Base-by-base conservation (phyloP, 2,888 invertebrate species). In the Microctonus brassicae region DNA sequence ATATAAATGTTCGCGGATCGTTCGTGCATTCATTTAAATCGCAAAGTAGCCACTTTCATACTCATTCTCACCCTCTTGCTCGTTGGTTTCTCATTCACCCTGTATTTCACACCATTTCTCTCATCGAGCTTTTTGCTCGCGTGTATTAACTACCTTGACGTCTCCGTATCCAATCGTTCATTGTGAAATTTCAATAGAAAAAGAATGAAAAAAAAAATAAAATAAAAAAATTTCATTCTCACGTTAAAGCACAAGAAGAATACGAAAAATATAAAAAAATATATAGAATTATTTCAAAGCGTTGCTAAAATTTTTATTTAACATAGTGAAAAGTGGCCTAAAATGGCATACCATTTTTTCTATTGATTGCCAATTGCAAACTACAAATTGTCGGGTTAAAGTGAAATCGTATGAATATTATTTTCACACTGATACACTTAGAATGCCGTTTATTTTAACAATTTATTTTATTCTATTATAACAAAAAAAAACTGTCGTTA, bases 11-110 rank as follows among this genome's bases (percentile, higher is more conserved):
- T 66, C 60, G 47, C 6, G 74, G 74, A 79, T 76, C 76, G 78
- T 73, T 80, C 76, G 78, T 36, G 29, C 65, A 76, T 78, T 80
- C 76, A 78, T 81, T 66, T 81, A 80, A 80, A 81, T 80, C 75
- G 79, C 80, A 80, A 81, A 80, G 77, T 79, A 80, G 80, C 78
- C 78, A 76, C 77, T 67, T 70, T 73, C 72, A 72, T 72, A 62
- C 52, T 20, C 26, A 52, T 53, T 60, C 47, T 34, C 17, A 53
- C 36, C 34, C 53, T 39, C 34, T 70, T 11, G 22, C 29, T 7
- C 10, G 7, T 29, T 29, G 3, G 3, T 29, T 29, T 29, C 29
- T 29, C 29, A 29, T 6, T 3, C 20, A 6, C n/a, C 7, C 20
- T 47, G 4, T 20, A 47, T 17, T 47, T 20, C n/a, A 47, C 47